Evolutionary conservation across 2,113 vertebrate genomes (phyloP).

Genomic region (Catharus minimus): DNA sequence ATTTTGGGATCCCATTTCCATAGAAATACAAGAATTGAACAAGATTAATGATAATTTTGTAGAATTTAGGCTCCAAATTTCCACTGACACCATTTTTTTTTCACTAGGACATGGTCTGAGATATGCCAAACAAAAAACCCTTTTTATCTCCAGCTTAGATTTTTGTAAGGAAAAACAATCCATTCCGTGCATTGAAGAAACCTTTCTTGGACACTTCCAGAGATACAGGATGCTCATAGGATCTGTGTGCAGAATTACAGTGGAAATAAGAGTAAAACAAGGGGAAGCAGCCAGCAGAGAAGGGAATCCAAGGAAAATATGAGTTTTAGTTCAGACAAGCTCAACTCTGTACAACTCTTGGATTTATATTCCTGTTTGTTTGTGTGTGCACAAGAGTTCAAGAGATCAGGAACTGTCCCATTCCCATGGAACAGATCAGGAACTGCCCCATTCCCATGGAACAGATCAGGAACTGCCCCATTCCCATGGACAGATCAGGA

Average conservation of each 20-base stretch:
- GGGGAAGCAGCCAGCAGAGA: background rate
- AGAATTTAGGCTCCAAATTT: background rate
- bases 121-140: background rate
- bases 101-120: fast-evolving
- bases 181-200: fast-evolving
- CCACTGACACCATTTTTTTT: background rate
- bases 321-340: background rate
- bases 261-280: fast-evolving
- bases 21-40: background rate
- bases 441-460: background rate
- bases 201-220: background rate
- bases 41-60: background rate
- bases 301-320: background rate
- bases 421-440: fast-evolving
- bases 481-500: background rate
- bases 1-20: background rate
- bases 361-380: fast-evolving
- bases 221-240: fast-evolving
- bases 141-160: background rate
- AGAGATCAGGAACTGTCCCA: background rate
- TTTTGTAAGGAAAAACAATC: background rate
- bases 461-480: background rate
- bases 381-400: fast-evolving
- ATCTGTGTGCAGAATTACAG: background rate
- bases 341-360: background rate